Conservation (phyloP, 2,797 vertebrate species). For the Channallabes apus region DNA sequence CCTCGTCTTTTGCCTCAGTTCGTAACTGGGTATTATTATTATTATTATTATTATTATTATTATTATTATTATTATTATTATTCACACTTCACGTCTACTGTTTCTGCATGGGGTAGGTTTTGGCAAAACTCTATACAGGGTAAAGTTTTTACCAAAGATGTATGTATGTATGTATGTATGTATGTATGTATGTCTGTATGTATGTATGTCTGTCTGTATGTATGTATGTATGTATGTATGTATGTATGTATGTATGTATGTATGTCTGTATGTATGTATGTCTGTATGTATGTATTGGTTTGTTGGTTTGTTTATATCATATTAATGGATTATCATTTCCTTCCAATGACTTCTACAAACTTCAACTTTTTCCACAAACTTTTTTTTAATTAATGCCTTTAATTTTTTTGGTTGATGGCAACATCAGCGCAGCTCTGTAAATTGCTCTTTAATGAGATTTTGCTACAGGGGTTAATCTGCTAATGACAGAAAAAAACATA, state of each 20-base stretch:
- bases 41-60: neutral
- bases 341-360: neutral
- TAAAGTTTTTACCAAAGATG: neutral
- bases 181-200: neutral
- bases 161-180: neutral
- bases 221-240: too few species aligned
- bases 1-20: neutral
- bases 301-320: neutral
- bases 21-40: neutral
- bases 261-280: neutral
- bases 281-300: neutral
- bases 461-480: slow-evolving; percentile 99
- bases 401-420: slow-evolving; percentile 99
- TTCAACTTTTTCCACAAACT: slow-evolving; percentile 89
- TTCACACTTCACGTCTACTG: neutral
- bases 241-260: neutral
- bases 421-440: slow-evolving; percentile 99
- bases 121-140: neutral
- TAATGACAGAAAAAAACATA: slow-evolving; percentile 94
- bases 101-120: neutral
- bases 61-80: neutral
- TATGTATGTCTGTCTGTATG: too few species aligned
- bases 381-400: slow-evolving; percentile 96
- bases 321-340: neutral
- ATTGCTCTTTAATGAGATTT: slow-evolving; percentile 99